Evolutionary conservation across 2,113 vertebrate species (phyloP), one percentile per base, ranked within the genome.

Genomic region (Engraulis encrasicolus): DNA sequence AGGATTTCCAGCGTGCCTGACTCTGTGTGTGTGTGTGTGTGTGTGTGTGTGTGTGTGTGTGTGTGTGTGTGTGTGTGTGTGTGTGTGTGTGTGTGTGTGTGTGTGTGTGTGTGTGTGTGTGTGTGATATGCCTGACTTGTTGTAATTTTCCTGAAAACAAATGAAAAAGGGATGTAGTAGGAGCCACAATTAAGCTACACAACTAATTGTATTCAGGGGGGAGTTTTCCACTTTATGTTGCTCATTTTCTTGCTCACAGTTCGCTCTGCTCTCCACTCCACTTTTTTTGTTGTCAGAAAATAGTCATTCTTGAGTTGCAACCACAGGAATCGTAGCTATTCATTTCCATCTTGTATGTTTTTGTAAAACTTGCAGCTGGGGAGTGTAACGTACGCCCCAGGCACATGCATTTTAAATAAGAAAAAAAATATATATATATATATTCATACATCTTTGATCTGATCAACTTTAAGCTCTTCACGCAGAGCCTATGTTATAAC

Each of bases 1-100:
- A 74, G 66, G 66, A 74, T 74, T 74, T 74, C 66, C 66, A 74
- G 11, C 27, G 27, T 31, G 66, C 66, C 27, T 34, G 66, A 74
- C 11, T 20, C 2, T 6, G 1, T 20, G 27, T 20, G 19, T 20
- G 19, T 20, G 3, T 20, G 52, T 14, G n/a, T 23, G n/a, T 23
- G n/a, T 27, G 66, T 74, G 66, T 34, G 27, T 34, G 27, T 71
- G 61, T 31, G 66, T 14, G 14, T 36, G 11, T 74, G 4, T 31
- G 66, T 31, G 66, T 14, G 14, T 36, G 11, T 74, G 4, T 31
- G 11, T 14, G 27, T 31, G 66, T 31, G 11, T 34, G 66, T 34
- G 7, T 20, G 19, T 6, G 1, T 20, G 27, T 20, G 19, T 20
- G 19, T 20, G 3, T 20, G 52, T 14, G n/a, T 23, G n/a, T 23